Conservation (phyloP, 2,113 vertebrate species). For the Polypterus senegalus region DNA sequence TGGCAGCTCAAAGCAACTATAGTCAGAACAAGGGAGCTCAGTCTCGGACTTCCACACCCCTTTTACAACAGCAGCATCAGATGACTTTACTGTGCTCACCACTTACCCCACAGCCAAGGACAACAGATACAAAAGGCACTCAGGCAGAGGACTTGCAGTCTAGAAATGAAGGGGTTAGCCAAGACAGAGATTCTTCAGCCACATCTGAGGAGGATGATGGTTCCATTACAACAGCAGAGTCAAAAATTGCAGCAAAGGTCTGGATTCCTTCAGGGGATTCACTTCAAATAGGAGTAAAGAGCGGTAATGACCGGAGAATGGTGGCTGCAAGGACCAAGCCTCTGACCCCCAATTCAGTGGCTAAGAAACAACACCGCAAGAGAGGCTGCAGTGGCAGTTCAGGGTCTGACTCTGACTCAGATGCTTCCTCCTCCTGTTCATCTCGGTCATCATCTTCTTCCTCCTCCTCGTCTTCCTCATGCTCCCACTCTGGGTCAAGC, state of each 20-base stretch:
- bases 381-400: slow-evolving; percentile 55
- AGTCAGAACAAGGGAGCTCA: slow-evolving; percentile 72
- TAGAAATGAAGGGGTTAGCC: slow-evolving; percentile 36
- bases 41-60: slow-evolving; percentile 58
- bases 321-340: slow-evolving; percentile 90
- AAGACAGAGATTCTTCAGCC: slow-evolving; percentile 63
- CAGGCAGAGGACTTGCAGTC: slow-evolving; percentile 46
- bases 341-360: slow-evolving; percentile 75
- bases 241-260: slow-evolving; percentile 52
- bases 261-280: slow-evolving; percentile 51
- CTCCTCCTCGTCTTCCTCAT: slow-evolving; percentile 75
- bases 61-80: slow-evolving; percentile 58
- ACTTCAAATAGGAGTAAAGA: slow-evolving; percentile 56
- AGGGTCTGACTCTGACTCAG: slow-evolving; percentile 73
- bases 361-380: slow-evolving; percentile 70
- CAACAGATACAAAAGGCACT: slow-evolving; percentile 49
- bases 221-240: slow-evolving; percentile 48
- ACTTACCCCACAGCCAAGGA: slow-evolving; percentile 45
- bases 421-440: slow-evolving; percentile 60
- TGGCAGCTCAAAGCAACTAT: slow-evolving; percentile 79
- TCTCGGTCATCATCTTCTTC: slow-evolving; percentile 88
- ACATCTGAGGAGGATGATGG: slow-evolving; percentile 60
- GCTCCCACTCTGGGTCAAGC: slow-evolving; percentile 50
- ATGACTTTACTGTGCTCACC: slow-evolving; percentile 58
- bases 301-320: slow-evolving; percentile 62